Evolutionary conservation across 2,888 invertebrate genomes (phyloP).

Genomic region (Petrolisthes cinctipes): DNA sequence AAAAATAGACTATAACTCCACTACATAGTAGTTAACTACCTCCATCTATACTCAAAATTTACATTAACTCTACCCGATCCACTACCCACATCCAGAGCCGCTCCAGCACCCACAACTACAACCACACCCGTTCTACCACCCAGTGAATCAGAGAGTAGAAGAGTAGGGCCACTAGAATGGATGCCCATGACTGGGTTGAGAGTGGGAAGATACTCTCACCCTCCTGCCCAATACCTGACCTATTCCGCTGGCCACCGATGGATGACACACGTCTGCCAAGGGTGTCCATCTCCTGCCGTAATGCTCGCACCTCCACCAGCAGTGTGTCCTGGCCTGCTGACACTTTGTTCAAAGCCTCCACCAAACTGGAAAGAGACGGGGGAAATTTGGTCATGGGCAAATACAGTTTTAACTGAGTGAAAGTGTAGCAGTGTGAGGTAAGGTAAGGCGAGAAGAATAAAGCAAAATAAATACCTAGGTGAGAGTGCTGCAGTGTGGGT

Average conservation of each 20-base stretch:
- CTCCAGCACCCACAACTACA: conserved; percentile 39
- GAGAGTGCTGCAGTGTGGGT: conserved; percentile 17
- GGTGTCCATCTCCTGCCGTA: conserved; percentile 53
- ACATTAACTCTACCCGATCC: not conserved
- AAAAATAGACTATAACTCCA: too few relatives aligned
- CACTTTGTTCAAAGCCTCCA: conserved; percentile 55
- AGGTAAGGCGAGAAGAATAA: not conserved
- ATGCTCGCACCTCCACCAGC: conserved; percentile 32
- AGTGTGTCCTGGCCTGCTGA: conserved; percentile 45
- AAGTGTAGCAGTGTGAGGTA: not conserved
- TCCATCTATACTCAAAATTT: not conserved
- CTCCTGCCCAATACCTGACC: not conserved
- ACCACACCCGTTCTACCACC: conserved; percentile 65
- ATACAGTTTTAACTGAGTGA: not conserved
- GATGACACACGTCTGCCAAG: conserved; percentile 35
- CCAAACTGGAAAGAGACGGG: conserved; percentile 39
- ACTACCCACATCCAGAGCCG: conserved; percentile 19
- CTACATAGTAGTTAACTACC: too few relatives aligned
- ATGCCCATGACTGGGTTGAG: conserved; percentile 53
- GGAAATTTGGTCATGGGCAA: not conserved
- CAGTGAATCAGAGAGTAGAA: conserved; percentile 53
- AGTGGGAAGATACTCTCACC: conserved; percentile 34
- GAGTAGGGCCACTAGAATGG: conserved; percentile 55
- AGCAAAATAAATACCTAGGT: conserved; percentile 38
- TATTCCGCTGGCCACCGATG: conserved; percentile 12